Evolutionary conservation across 2,113 vertebrate species (phyloP), one percentile per base, ranked within the genome.

Genomic region (Plestiodon gilberti): DNA sequence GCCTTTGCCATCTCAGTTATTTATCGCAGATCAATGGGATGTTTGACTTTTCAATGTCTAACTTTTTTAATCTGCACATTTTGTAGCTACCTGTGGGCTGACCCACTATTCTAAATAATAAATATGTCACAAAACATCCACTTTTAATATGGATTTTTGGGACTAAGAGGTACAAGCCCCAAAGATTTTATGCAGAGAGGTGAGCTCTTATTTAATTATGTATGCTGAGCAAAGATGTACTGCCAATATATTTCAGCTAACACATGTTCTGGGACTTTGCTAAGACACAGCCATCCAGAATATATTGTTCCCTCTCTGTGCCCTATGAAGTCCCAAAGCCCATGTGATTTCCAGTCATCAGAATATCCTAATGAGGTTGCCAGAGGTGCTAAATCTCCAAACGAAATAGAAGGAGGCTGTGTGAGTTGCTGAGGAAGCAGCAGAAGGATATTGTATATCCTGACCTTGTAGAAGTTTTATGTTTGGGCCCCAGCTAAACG

Each of bases 161-260:
- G 55, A 61, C 48, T 88, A 89, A 23, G 6, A 55, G n/a, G 71
- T 74, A 77, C 17, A 86, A 70, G 79, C 70, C 33, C 85, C 87
- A 69, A 82, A 93, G 90, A 85, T 84, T 87, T 89, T 79, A 87
- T 88, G n/a, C 80, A 82, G 81, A 83, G 73, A 93, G 88, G 92
- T 2, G 1, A 92, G 80, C 83, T 92, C 89, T 91, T 70, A 74
- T 84, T 91, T 88, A 3, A 74, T 74, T 87, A 89, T 74, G 4
- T 80, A 89, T 71, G 2, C 6, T 2, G 57, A 88, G 59, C 87
- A 94, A 81, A 79, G 90, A 89, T 28, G 69, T 82, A 87, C 23
- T 75, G 84, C 2, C 71, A 81, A 81, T 86, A 86, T 74, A 78
- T 82, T 90, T 87, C 79, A 88, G 62, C 59, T 81, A 88, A 85